Evolutionary conservation across 1,140 invertebrate genomes (phyloP), one percentile per base, ranked within the genome.

Genomic region (Hyles euphorbiae): DNA sequence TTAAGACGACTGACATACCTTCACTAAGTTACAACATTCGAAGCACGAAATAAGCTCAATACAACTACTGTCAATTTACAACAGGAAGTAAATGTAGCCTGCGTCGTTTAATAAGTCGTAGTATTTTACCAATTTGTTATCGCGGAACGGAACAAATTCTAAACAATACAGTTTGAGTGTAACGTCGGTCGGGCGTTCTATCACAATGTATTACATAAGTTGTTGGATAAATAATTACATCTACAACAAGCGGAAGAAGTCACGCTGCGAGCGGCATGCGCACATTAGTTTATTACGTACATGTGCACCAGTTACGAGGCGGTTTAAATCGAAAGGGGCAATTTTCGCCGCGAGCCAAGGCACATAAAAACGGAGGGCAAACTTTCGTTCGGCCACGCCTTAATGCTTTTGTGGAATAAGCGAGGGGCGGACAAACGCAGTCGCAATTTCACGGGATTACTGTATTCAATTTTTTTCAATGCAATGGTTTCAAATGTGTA

Each of bases 361-460:
- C 65, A 62, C 65, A 67, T 65, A 61, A 67, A 56, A 76, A 80
- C 36, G 68, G 61, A 77, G 78, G 78, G 75, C 45, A 72, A 70
- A 62, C 56, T 74, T 68, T 71, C 65, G 61, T 64, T 66, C 60
- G 62, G 74, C 81, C 78, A 81, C 78, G 81, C 78, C 81, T 78
- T 74, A 67, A 73, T 70, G 70, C 60, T 68, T 75, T 63, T 74
- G 67, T 74, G 59, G 58, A 67, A 69, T 67, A 66, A 67, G 60
- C 61, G 49, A 67, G 60, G 69, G 73, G 66, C 66, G 69, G 56
- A 61, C 57, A 55, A 62, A 60, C 61, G 53, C 46, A 71, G 48
- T 62, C 58, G 66, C 55, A 61, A 66, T 40, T 40, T 40, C 36
- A 36, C 36, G 36, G 36, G 36, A 36, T 36, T 40, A 40, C 5